A percentile compares a stretch with the other conserved stretches of the same genome.
Evolutionary conservation across 2,888 invertebrate genomes (phyloP).

Genomic region (Eupithecia subfuscata): DNA sequence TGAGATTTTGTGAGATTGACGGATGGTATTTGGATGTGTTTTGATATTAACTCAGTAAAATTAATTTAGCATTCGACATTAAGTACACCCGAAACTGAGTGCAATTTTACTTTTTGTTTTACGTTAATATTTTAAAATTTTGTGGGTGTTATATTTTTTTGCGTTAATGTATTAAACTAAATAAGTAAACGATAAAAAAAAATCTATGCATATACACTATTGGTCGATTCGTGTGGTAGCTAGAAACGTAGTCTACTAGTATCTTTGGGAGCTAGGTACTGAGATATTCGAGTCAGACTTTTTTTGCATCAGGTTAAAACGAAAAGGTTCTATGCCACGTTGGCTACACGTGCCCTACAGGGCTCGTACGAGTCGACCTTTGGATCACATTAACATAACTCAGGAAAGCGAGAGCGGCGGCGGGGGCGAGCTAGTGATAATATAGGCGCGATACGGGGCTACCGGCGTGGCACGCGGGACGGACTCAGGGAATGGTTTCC

Average conservation of each 20-base stretch:
- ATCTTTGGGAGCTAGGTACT: neutral
- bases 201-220: too few relatives aligned
- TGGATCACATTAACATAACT: conserved; percentile 42
- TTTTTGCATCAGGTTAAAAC: neutral
- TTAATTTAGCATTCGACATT: too few relatives aligned
- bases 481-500: conserved; percentile 8
- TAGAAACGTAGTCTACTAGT: too few relatives aligned
- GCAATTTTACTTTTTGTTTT: too few relatives aligned
- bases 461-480: conserved; percentile 1
- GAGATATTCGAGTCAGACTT: neutral
- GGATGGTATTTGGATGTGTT: too few relatives aligned
- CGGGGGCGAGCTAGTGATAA: conserved; percentile 33
- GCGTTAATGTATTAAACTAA: too few relatives aligned
- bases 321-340: neutral
- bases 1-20: too few relatives aligned
- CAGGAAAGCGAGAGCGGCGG: conserved; percentile 31
- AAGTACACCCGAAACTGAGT: too few relatives aligned
- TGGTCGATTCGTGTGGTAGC: neutral
- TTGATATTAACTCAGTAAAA: too few relatives aligned
- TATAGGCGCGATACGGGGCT: conserved; percentile 29
- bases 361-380: conserved; percentile 31
- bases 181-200: too few relatives aligned
- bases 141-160: too few relatives aligned
- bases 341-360: conserved; percentile 12
- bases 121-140: too few relatives aligned